phyloP scores from a whole-genome alignment of 2,888 invertebrate species.

The Xanthia togata region DNA sequence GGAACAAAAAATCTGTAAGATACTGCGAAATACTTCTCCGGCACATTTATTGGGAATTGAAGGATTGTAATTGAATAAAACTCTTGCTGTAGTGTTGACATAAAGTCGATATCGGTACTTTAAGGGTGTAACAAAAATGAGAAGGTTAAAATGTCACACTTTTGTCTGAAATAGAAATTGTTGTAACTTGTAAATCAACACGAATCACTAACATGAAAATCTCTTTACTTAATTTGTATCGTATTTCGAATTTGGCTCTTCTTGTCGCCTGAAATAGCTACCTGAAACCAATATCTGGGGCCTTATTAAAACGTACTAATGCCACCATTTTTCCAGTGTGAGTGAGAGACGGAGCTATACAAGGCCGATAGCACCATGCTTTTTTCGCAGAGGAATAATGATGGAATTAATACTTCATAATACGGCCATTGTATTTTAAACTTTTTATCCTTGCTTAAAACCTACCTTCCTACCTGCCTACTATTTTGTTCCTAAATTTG shows the following conservation, averaged over 20 bases:
- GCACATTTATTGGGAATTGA: constrained; percentile 17
- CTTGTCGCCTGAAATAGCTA: background rate
- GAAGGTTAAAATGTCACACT: background rate
- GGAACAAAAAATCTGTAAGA: constrained; percentile 49
- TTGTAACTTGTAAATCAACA: background rate
- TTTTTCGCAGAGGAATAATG: no score
- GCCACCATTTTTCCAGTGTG: no score
- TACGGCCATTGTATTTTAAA: no score
- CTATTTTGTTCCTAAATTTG: background rate
- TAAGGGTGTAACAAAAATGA: background rate
- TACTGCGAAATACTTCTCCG: constrained; percentile 24
- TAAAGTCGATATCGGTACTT: background rate
- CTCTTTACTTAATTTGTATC: background rate
- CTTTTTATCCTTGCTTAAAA: no score
- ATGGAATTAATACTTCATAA: no score
- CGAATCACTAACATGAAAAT: background rate
- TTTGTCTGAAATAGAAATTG: background rate
- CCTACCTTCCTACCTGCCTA: no score
- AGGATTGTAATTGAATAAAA: constrained; percentile 47
- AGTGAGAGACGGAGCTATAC: no score
- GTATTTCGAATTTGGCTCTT: background rate
- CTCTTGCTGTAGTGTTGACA: background rate
- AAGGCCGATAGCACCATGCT: no score
- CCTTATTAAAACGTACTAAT: no score
- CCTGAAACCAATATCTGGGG: background rate